These are phyloP conservation scores for Cataglyphis hispanica DNA, from an alignment of 1,140 invertebrate genomes.

Conservation along the genomic window DNA sequence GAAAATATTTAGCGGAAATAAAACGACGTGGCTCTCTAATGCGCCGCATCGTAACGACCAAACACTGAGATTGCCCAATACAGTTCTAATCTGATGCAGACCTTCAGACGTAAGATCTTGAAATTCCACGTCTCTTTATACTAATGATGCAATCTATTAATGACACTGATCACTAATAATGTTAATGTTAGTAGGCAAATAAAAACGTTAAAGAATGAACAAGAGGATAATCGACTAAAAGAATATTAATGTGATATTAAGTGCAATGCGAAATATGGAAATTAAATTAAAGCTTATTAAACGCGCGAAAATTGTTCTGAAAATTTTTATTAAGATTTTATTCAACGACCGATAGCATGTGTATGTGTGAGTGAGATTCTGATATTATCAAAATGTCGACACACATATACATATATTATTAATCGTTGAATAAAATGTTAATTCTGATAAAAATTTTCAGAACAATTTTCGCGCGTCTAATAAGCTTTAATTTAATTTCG, in stretches of 20 bases:
- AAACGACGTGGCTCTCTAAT: neutral
- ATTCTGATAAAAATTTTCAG: neutral
- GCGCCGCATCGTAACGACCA: neutral
- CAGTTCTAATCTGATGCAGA: neutral
- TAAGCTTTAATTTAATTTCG: constrained; percentile 12
- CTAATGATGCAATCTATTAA: neutral
- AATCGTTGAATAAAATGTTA: constrained; percentile 6
- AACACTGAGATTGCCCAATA: neutral
- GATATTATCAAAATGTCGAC: neutral
- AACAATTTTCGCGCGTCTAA: too few species aligned
- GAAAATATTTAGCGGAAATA: constrained; percentile 15
- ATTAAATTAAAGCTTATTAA: neutral
- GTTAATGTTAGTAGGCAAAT: neutral
- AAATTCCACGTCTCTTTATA: neutral
- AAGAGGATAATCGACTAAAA: too few species aligned
- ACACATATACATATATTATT: too few species aligned
- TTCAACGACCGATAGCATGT: neutral
- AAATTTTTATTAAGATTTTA: constrained; percentile 3
- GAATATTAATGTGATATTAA: too few species aligned
- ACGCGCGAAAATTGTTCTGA: too few species aligned
- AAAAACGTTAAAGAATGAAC: neutral
- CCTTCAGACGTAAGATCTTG: neutral
- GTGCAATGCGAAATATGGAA: neutral
- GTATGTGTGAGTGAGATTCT: too few species aligned
- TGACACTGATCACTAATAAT: neutral